phyloP scores from a whole-genome alignment of 1,140 invertebrate species.

The Calosoma granatense region DNA sequence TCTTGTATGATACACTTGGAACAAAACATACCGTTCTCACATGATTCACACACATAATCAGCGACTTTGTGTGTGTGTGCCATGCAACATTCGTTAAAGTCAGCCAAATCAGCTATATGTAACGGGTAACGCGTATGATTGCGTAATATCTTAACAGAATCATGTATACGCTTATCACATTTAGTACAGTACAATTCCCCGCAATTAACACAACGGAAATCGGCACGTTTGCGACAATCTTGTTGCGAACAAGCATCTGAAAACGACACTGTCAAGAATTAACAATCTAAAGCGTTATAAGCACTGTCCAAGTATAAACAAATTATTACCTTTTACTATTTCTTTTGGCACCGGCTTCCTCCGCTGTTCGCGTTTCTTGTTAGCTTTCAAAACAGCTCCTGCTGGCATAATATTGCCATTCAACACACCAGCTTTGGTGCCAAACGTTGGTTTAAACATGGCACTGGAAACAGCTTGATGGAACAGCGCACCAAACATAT shows the following conservation, averaged over 20 bases:
- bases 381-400: neutral
- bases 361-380: too few species aligned
- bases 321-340: too few species aligned
- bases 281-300: too few species aligned
- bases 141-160: conserved; percentile 20
- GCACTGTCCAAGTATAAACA: too few species aligned
- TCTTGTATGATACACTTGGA: conserved; percentile 30
- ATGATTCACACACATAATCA: conserved; percentile 32
- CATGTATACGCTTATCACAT: conserved; percentile 25
- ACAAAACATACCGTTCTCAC: conserved; percentile 29
- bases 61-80: conserved; percentile 17
- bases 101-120: conserved; percentile 11
- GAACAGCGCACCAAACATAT: neutral
- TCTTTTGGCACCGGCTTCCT: too few species aligned
- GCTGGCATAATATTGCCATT: neutral
- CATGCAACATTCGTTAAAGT: conserved; percentile 19
- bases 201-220: conserved; percentile 14
- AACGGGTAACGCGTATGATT: conserved; percentile 4
- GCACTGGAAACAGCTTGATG: neutral
- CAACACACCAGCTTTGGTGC: too few species aligned
- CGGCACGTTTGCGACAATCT: neutral
- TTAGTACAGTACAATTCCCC: conserved; percentile 21
- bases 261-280: too few species aligned
- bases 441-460: too few species aligned
- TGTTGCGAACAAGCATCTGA: too few species aligned